A percentile compares a stretch with the other conserved stretches of the same genome.
Evolutionary conservation across 1,140 invertebrate species (phyloP).

Genomic region (Micrasema longulum): DNA sequence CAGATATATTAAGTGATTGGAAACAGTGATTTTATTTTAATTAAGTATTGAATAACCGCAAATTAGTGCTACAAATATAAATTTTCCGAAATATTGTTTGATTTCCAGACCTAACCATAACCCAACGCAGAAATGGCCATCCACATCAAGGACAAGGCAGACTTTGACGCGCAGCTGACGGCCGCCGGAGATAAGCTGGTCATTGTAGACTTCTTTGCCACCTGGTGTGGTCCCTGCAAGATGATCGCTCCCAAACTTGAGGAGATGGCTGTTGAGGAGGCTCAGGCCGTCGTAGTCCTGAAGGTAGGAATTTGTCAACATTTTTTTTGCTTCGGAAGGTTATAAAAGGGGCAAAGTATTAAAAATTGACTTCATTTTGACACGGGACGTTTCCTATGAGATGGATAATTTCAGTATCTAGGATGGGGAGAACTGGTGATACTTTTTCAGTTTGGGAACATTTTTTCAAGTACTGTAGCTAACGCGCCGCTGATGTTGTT

Average conservation of each 20-base stretch:
- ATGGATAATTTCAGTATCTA: too few species aligned
- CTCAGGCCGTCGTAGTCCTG: constrained; percentile 67
- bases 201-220: constrained; percentile 89
- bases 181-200: constrained; percentile 87
- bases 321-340: background rate
- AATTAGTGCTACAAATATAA: too few species aligned
- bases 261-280: constrained; percentile 71
- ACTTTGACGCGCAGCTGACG: constrained; percentile 78
- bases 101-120: constrained; percentile 20
- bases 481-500: too few species aligned
- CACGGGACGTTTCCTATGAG: too few species aligned
- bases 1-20: too few species aligned
- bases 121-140: constrained; percentile 58
- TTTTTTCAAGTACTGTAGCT: too few species aligned
- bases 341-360: background rate
- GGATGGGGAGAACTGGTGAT: too few species aligned
- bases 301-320: constrained; percentile 63
- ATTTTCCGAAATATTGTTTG: too few species aligned
- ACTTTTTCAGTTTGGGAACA: too few species aligned
- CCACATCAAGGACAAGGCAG: constrained; percentile 68
- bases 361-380: too few species aligned
- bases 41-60: too few species aligned
- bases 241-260: constrained; percentile 87
- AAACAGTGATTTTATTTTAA: too few species aligned
- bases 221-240: constrained; percentile 95